Evolutionary conservation across 2,113 vertebrate genomes (phyloP).

Genomic region (Marcusenius ussheri): DNA sequence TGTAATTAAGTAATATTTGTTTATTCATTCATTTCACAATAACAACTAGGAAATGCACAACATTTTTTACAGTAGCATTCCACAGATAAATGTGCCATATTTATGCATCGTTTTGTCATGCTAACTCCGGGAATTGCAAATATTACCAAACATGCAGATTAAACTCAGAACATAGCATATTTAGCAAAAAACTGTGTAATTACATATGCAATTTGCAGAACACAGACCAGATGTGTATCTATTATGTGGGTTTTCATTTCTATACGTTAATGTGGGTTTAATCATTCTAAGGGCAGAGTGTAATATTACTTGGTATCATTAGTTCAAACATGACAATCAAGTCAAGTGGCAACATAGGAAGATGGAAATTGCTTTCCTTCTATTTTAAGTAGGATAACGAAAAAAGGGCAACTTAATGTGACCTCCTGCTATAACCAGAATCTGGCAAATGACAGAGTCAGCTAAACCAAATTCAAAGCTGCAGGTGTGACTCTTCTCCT

Average conservation of each 20-base stretch:
- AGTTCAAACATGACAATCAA: constrained; percentile 74
- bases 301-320: constrained; percentile 76
- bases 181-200: constrained; percentile 24
- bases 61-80: neutral
- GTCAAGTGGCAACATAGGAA: constrained; percentile 76
- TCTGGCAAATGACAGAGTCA: constrained; percentile 47
- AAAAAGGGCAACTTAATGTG: constrained; percentile 65
- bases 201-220: constrained; percentile 47
- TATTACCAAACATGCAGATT: neutral
- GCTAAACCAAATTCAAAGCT: constrained; percentile 28
- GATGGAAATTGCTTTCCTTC: constrained; percentile 70
- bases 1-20: neutral
- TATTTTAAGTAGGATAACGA: constrained; percentile 51
- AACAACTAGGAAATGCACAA: neutral
- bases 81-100: neutral
- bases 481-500: constrained; percentile 25
- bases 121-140: neutral
- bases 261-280: constrained; percentile 86
- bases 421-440: constrained; percentile 62
- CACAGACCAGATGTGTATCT: constrained; percentile 73
- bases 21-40: neutral
- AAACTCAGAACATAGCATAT: constrained; percentile 21
- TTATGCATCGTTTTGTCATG: neutral
- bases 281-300: constrained; percentile 83
- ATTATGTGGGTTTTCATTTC: constrained; percentile 76